Base-by-base conservation (phyloP, 2,888 invertebrate genomes). In the Chrysodeixis includens region DNA sequence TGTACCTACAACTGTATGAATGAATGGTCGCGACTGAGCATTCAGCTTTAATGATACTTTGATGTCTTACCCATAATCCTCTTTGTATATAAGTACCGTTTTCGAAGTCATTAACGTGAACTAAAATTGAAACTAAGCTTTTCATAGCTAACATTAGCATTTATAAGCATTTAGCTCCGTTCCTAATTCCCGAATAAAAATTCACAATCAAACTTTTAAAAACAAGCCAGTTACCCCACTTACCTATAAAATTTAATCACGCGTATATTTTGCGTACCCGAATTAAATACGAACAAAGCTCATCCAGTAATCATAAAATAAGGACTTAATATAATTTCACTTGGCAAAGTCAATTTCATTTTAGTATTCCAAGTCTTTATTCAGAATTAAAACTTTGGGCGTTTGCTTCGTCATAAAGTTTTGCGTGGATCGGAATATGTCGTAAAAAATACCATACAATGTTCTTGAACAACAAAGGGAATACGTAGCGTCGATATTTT, bases 371-470 rank as follows among this genome's bases (percentile, higher is more conserved):
- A 62, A 76, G 69, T 69, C 71, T 69, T 79, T 79, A 76, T 79
- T 64, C 68, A 69, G 75, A 71, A 77, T 77, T 80, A 79, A 80
- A 79, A 79, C 77, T 74, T 79, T n/a, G 79, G 16, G 62, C 76
- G 64, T 78, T 79, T 79, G 66, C 57, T 66, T 70, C 64, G 53
- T 71, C 68, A 54, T 79, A 77, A 80, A 72, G 59, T 70, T 69
- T 56, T 40, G 54, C 74, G 44, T 70, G 59, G 56, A 61, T 56
- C 70, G 65, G 65, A 77, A 71, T 62, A 77, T 80, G 65, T 79
- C 81, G 65, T 80, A 79, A 80, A 78, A 79, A 79, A 74, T 74
- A 49, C 62, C 79, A 78, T 78, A 78, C 76, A 73, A 74, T 71
- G 79, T 69, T 73, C 51, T 51, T 53, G 53, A 66, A 59, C 67